Percentiles rank a stretch among this genome's conserved stretches.
Conservation (phyloP, 1,140 invertebrate species). For the Drosophila gunungcola region DNA sequence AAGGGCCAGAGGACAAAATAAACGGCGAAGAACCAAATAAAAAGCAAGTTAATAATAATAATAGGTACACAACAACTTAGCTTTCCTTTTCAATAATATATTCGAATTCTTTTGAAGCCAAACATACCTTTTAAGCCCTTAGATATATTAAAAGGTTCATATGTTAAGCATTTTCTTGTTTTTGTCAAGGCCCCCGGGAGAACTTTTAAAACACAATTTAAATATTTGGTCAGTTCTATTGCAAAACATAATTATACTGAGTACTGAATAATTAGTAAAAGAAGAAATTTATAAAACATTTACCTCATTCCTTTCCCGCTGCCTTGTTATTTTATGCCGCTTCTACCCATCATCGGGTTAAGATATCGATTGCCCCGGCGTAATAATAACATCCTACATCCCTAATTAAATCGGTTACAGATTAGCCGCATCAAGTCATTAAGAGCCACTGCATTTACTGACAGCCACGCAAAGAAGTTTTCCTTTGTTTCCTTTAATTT, state of each 20-base stretch:
- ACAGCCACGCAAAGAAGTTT: constrained; percentile 20
- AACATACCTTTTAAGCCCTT: too few species aligned
- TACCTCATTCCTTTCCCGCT: background rate
- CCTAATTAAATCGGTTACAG: constrained; percentile 43
- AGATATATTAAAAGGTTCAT: background rate
- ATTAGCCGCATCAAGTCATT: constrained; percentile 52
- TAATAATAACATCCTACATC: constrained; percentile 10
- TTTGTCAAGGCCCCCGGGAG: too few species aligned
- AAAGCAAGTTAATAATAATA: background rate
- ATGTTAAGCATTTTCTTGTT: too few species aligned
- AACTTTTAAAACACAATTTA: too few species aligned
- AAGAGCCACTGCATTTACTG: constrained; percentile 53
- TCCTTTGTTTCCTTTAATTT: constrained; percentile 6
- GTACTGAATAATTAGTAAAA: too few species aligned
- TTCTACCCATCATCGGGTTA: too few species aligned
- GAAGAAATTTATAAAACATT: too few species aligned
- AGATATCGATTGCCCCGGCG: background rate
- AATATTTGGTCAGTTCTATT: too few species aligned
- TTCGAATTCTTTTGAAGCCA: background rate
- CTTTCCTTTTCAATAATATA: background rate
- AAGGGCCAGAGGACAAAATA: background rate
- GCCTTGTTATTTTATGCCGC: background rate
- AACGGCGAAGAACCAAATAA: background rate
- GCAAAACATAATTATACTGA: too few species aligned
- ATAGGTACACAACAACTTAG: background rate